phyloP scores from a whole-genome alignment of 2,888 invertebrate species.

The Folsomia manolachei region DNA sequence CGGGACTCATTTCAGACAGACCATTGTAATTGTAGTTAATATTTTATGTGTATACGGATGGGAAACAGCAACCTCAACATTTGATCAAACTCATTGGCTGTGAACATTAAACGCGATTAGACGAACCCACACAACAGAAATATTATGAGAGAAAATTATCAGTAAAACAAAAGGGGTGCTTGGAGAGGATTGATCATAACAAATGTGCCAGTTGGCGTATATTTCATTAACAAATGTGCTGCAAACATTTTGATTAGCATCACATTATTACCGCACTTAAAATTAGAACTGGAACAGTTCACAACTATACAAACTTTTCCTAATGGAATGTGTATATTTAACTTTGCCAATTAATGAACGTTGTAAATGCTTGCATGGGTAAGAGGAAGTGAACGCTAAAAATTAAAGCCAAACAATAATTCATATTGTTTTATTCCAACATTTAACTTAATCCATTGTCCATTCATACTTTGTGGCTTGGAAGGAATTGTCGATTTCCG shows the following conservation, averaged over 20 bases:
- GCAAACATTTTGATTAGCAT: background rate
- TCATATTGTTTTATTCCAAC: no score
- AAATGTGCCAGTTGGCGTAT: background rate
- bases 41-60: no score
- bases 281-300: background rate
- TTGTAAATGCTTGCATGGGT: no score
- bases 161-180: background rate
- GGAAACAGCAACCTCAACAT: no score
- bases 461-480: background rate
- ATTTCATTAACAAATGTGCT: no score
- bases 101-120: no score
- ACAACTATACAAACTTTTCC: background rate
- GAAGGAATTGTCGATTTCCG: slow-evolving; percentile 24
- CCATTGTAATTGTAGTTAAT: no score
- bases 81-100: no score
- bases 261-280: background rate
- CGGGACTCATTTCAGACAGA: no score
- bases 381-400: background rate
- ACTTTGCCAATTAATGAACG: background rate
- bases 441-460: background rate
- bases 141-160: background rate
- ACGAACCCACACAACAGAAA: no score
- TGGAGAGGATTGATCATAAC: background rate
- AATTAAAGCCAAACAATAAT: background rate
- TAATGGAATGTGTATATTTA: background rate